Evolutionary conservation across 2,113 vertebrate genomes (phyloP).

Genomic region (Tragulus kanchil): DNA sequence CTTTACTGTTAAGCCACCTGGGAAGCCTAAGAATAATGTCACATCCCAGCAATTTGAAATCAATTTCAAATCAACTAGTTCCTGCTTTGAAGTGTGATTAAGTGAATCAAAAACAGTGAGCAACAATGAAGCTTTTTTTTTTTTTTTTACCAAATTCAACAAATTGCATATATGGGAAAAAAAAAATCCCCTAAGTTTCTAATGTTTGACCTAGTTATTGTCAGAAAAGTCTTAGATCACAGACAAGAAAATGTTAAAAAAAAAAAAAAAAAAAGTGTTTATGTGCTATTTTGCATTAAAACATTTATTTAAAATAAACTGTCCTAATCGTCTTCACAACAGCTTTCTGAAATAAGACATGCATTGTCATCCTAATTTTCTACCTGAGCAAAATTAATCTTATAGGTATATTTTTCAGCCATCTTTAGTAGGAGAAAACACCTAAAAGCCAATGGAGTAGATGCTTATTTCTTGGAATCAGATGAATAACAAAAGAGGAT

Average conservation of each 20-base stretch:
- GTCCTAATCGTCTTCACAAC: neutral
- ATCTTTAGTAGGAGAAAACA: neutral
- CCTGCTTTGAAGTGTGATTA: neutral
- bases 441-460: neutral
- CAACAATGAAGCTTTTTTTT: neutral
- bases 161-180: neutral
- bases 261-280: too few relatives aligned
- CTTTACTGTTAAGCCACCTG: neutral
- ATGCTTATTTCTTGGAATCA: neutral
- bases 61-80: neutral
- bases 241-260: neutral
- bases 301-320: neutral
- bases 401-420: neutral
- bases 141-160: neutral
- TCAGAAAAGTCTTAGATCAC: neutral
- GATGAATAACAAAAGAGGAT: neutral
- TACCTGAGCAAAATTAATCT: neutral
- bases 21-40: neutral
- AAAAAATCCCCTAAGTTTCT: neutral
- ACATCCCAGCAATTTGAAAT: neutral
- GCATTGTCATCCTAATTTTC: neutral
- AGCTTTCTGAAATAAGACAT: neutral
- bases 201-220: neutral
- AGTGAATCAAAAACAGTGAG: neutral
- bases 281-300: neutral